Evolutionary conservation across 2,888 invertebrate genomes (phyloP).

Genomic region (Callyntrura sp.): DNA sequence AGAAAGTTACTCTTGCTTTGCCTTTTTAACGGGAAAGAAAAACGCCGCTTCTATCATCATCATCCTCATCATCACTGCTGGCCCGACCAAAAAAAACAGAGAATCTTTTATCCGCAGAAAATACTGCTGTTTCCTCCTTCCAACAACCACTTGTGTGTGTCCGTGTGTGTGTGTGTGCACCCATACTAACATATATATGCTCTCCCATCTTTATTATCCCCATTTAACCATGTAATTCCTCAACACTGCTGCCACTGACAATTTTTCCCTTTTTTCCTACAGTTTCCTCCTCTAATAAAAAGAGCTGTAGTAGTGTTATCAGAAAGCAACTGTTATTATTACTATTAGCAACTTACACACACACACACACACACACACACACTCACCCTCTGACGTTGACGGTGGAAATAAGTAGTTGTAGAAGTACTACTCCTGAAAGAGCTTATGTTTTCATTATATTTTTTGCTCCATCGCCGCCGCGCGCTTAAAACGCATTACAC

Average conservation of each 20-base stretch:
- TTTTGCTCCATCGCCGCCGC: constrained; percentile 3
- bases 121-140: no score
- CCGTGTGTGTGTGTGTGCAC: no score
- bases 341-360: constrained; percentile 60
- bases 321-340: constrained; percentile 43
- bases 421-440: neutral
- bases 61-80: neutral
- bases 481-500: constrained; percentile 67
- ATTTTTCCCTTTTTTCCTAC: constrained; percentile 25
- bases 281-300: neutral
- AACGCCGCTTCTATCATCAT: neutral
- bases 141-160: no score
- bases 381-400: neutral
- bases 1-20: constrained; percentile 50
- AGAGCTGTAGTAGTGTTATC: neutral
- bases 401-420: neutral
- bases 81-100: neutral
- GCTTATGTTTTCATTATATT: constrained; percentile 64
- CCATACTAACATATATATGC: neutral
- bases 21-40: constrained; percentile 5
- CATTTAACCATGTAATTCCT: constrained; percentile 22
- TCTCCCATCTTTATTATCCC: no score
- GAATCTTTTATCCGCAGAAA: no score
- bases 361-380: neutral
- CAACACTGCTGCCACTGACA: constrained; percentile 38